These are phyloP conservation scores for Trigoniulus corallinus DNA, from an alignment of 1,140 invertebrate species.

Conservation along the genomic window DNA sequence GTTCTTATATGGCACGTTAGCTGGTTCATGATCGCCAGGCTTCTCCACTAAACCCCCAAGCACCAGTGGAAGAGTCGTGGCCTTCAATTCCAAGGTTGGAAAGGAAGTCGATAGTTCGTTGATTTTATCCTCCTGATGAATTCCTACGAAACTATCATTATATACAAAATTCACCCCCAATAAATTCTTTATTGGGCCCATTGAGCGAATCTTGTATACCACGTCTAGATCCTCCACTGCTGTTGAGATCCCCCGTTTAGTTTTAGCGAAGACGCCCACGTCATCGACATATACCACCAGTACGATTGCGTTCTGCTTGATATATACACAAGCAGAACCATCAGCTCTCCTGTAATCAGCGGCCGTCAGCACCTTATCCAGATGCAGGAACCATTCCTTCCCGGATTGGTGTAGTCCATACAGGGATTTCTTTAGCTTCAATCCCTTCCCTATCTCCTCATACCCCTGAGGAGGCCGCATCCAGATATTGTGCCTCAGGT, in stretches of 20 bases:
- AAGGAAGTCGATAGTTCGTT: not conserved
- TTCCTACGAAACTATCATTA: not conserved
- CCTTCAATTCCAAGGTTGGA: not conserved
- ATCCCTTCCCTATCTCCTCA: slow-evolving; percentile 8
- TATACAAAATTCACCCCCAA: not conserved
- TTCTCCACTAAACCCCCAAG: not conserved
- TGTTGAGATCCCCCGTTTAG: not conserved
- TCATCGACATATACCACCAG: not conserved
- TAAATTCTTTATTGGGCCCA: not conserved
- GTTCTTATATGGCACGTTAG: not conserved
- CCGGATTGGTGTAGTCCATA: slow-evolving; percentile 17
- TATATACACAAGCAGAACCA: not conserved
- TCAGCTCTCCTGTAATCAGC: not conserved
- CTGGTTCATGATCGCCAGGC: not conserved
- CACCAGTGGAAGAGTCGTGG: not conserved
- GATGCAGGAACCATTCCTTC: not conserved
- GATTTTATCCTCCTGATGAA: not conserved
- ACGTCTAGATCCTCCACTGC: not conserved
- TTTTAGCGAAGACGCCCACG: not conserved
- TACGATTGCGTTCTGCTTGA: not conserved
- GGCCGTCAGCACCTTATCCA: not conserved
- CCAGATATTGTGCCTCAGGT: not conserved
- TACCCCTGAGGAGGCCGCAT: not conserved
- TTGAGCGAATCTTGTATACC: not conserved
- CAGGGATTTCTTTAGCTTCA: slow-evolving; percentile 17